Percentiles rank a stretch among this genome's conserved stretches.
Evolutionary conservation across 2,113 vertebrate species (phyloP).

Genomic region (Struthidea cinerea): DNA sequence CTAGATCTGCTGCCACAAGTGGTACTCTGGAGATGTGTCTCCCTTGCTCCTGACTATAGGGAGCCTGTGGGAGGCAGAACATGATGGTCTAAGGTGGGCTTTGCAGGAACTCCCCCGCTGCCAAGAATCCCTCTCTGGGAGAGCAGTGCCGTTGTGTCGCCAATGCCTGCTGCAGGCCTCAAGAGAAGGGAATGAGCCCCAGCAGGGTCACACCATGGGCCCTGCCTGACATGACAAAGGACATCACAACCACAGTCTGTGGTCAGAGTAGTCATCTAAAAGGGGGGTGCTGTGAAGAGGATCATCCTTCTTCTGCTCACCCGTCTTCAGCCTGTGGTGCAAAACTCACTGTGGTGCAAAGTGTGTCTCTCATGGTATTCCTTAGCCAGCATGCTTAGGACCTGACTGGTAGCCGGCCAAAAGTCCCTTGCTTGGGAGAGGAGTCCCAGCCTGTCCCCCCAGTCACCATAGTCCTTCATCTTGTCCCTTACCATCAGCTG

Average conservation of each 20-base stretch:
- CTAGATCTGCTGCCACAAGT: not conserved
- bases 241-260: not conserved
- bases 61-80: not conserved
- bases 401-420: not conserved
- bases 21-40: not conserved
- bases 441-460: not conserved
- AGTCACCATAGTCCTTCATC: not conserved
- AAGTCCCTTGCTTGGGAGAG: rapidly evolving
- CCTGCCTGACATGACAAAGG: not conserved
- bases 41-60: not conserved
- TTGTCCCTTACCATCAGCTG: not conserved
- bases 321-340: not conserved
- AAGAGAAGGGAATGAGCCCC: not conserved
- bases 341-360: not conserved
- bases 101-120: rapidly evolving
- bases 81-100: not conserved
- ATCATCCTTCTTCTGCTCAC: not conserved
- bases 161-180: not conserved
- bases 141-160: not conserved
- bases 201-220: not conserved
- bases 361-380: not conserved
- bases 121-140: not conserved
- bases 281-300: not conserved
- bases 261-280: not conserved
- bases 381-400: rapidly evolving